phyloP scores from a whole-genome alignment of 2,888 invertebrate genomes.

The Shargacucullia verbasci region DNA sequence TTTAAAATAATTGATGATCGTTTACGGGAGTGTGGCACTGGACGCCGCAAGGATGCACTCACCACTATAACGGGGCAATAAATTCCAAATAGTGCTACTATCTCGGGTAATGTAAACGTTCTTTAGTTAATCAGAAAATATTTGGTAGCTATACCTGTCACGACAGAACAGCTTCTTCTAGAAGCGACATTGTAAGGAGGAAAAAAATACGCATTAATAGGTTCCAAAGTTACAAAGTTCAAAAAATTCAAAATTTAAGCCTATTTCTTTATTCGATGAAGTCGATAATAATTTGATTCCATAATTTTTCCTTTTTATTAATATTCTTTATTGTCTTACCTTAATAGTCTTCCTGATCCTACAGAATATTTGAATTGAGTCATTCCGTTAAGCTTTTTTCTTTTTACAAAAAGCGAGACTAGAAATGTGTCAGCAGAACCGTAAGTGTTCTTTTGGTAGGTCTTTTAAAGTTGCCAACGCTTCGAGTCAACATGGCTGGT shows the following conservation, averaged over 20 bases:
- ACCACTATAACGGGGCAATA: slow-evolving; percentile 79
- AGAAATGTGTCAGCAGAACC: slow-evolving; percentile 27
- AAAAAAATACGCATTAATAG: slow-evolving; percentile 11
- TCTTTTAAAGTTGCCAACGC: slow-evolving; percentile 37
- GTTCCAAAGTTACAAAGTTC: background rate
- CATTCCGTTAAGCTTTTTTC: no score
- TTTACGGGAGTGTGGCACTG: slow-evolving; percentile 57
- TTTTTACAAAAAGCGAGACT: no score
- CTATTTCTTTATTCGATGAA: no score
- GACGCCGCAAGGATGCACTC: slow-evolving; percentile 76
- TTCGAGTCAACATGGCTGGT: slow-evolving; percentile 28
- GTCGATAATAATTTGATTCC: no score
- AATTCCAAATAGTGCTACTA: slow-evolving; percentile 81
- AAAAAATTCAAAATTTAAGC: no score
- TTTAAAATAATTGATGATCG: slow-evolving; percentile 16
- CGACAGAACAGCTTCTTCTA: slow-evolving; percentile 31
- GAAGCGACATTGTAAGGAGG: slow-evolving; percentile 19
- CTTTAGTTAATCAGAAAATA: slow-evolving; percentile 81
- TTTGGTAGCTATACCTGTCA: slow-evolving; percentile 64
- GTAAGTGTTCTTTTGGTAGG: slow-evolving; percentile 44
- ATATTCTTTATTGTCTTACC: no score
- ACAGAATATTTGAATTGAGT: no score
- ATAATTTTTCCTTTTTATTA: no score
- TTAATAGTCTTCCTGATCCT: no score
- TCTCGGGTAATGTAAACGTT: slow-evolving; percentile 79